Evolutionary conservation across 2,113 vertebrate species (phyloP).

Genomic region (Cinclus mexicanus): DNA sequence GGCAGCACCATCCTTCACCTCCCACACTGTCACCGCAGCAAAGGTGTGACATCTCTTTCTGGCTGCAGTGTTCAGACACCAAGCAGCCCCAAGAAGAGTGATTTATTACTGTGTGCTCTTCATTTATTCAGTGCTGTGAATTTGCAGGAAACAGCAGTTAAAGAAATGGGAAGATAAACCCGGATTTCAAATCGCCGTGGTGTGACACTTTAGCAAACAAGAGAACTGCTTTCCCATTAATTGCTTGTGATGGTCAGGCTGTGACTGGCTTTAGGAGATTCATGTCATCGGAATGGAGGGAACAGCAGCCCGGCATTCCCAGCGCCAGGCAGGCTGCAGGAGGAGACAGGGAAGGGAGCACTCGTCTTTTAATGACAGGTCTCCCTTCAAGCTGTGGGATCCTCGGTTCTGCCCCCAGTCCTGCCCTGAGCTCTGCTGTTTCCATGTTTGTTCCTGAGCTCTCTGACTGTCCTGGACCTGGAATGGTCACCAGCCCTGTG

Average conservation of each 20-base stretch:
- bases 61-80: neutral
- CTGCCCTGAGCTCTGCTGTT: neutral
- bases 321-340: neutral
- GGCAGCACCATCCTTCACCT: neutral
- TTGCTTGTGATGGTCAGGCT: neutral
- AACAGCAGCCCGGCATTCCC: neutral
- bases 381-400: neutral
- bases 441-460: neutral
- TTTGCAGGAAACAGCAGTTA: conserved; percentile 9
- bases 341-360: neutral
- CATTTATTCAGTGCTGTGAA: neutral
- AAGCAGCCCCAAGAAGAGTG: neutral
- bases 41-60: neutral
- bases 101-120: conserved; percentile 8
- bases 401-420: neutral
- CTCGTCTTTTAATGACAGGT: neutral
- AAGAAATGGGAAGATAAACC: conserved; percentile 22
- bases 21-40: neutral
- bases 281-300: neutral
- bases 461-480: neutral
- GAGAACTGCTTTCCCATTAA: neutral
- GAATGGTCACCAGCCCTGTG: neutral
- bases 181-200: neutral
- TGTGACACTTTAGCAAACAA: neutral
- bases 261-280: neutral